Conservation (phyloP, 2,113 vertebrate species). For the Neolamprologus fasciatus region DNA sequence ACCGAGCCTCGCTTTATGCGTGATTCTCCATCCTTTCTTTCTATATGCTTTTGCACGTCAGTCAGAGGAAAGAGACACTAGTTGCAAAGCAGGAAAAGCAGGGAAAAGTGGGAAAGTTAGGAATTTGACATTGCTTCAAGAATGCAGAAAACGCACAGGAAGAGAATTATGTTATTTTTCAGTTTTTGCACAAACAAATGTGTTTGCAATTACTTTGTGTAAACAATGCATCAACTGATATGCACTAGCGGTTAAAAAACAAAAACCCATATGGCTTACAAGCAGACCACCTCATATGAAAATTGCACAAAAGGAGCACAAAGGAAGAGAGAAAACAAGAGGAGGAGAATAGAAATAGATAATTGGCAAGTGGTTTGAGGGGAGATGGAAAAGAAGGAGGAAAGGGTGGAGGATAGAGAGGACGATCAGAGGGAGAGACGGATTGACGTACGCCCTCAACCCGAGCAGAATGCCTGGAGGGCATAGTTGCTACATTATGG, state of each 20-base stretch:
- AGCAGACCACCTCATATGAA: conserved; percentile 22
- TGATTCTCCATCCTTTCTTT: not conserved
- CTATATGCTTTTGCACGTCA: not conserved
- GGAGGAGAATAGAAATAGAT: not conserved
- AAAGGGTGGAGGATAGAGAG: not conserved
- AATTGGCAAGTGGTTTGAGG: not conserved
- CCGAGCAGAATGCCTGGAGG: not conserved
- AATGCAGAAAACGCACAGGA: not conserved
- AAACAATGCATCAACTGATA: conserved; percentile 31
- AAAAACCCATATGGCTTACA: conserved; percentile 13
- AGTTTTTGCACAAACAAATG: conserved; percentile 34
- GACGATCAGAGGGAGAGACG: not conserved
- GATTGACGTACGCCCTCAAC: not conserved
- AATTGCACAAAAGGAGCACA: conserved; percentile 7
- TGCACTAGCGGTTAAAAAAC: not conserved
- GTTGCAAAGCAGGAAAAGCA: not conserved
- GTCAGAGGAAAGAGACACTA: not conserved
- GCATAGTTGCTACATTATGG: conserved; percentile 33
- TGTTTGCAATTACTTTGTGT: conserved; percentile 35
- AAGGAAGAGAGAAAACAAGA: not conserved
- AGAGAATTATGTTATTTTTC: conserved; percentile 21
- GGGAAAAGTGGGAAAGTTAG: not conserved
- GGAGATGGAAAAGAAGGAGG: not conserved
- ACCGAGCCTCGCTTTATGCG: not conserved
- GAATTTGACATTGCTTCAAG: not conserved